phyloP scores from a whole-genome alignment of 2,888 invertebrate genomes.

The Timema cristinae region DNA sequence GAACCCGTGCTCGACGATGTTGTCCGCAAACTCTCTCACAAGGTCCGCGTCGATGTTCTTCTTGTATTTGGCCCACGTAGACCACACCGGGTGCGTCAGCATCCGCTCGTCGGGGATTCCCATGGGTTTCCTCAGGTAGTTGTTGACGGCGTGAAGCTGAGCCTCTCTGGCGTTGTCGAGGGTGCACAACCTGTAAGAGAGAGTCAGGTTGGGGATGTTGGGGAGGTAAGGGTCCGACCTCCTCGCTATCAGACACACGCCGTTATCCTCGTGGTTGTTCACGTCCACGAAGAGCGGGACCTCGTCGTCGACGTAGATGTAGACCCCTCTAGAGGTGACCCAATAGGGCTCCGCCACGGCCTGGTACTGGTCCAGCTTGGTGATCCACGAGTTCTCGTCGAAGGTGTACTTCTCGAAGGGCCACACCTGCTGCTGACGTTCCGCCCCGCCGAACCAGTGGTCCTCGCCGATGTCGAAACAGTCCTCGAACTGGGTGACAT shows the following conservation, averaged over 20 bases:
- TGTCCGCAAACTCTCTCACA: slow-evolving; percentile 61
- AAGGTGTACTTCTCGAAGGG: slow-evolving; percentile 21
- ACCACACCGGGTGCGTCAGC: slow-evolving; percentile 81
- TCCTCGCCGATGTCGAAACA: slow-evolving; percentile 34
- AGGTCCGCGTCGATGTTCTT: slow-evolving; percentile 59
- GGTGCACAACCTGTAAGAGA: slow-evolving; percentile 21
- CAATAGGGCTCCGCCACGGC: slow-evolving; percentile 26
- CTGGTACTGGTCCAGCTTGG: slow-evolving; percentile 19
- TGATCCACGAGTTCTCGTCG: slow-evolving; percentile 21
- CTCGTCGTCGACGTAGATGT: slow-evolving; percentile 21
- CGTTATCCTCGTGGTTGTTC: slow-evolving; percentile 22
- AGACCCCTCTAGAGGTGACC: slow-evolving; percentile 25
- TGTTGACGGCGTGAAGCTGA: slow-evolving; percentile 34
- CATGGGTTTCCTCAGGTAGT: slow-evolving; percentile 59
- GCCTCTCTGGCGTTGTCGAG: slow-evolving; percentile 23
- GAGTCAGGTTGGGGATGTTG: slow-evolving; percentile 2
- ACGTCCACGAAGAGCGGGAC: slow-evolving; percentile 26
- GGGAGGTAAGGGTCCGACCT: slow-evolving; percentile 20
- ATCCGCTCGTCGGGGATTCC: slow-evolving; percentile 63
- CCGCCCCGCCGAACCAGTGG: slow-evolving; percentile 51
- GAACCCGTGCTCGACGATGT: slow-evolving; percentile 62
- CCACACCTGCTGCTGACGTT: slow-evolving; percentile 24
- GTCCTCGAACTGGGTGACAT: slow-evolving; percentile 26
- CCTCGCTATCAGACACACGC: slow-evolving; percentile 23
- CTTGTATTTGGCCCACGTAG: slow-evolving; percentile 78